Evolutionary conservation across 1,140 invertebrate species (phyloP), one percentile per base, ranked within the genome.

Genomic region (Mamestra configurata): DNA sequence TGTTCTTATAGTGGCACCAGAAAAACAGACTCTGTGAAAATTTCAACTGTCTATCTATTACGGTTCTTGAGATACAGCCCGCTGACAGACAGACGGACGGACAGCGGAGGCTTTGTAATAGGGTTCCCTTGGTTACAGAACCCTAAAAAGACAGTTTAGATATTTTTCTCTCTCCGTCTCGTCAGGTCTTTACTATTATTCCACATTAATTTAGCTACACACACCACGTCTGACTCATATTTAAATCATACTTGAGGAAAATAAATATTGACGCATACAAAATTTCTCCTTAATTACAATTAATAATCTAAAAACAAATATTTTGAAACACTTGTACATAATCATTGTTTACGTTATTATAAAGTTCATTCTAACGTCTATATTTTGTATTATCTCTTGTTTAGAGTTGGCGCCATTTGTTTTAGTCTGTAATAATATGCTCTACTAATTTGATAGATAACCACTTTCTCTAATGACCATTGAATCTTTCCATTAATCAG

Each of bases 261-360:
- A 53, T 49, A 53, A 72, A 53, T 53, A 72, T 72, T 31, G 10
- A 72, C 27, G 15, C 6, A 18, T 27, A 72, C 13, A 72, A 51
- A 35, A n/a, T n/a, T 53, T 53, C 43, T 72, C 59, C 35, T 4
- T 37, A 64, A 64, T 31, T 53, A 51, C 46, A 53, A 18, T 13
- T 6, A 53, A 11, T 77, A 75, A 81, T 73, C 79, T 75, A 35
- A 49, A 53, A 70, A 51, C 66, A 68, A 84, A 84, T 82, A 82
- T 84, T 84, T 77, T 77, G 76, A 66, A 82, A 78, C 83, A 84
- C 83, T 84, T 84, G 83, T 84, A 72, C 71, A 79, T 80, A 71
- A 79, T 79, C 71, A 83, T 77, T 80, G 78, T 82, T 76, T 76
- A 80, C 77, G 53, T 77, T 75, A 76, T 71, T 80, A 66, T 77